Base-by-base conservation (phyloP, 2,888 invertebrate species). In the Acleris emargana region DNA sequence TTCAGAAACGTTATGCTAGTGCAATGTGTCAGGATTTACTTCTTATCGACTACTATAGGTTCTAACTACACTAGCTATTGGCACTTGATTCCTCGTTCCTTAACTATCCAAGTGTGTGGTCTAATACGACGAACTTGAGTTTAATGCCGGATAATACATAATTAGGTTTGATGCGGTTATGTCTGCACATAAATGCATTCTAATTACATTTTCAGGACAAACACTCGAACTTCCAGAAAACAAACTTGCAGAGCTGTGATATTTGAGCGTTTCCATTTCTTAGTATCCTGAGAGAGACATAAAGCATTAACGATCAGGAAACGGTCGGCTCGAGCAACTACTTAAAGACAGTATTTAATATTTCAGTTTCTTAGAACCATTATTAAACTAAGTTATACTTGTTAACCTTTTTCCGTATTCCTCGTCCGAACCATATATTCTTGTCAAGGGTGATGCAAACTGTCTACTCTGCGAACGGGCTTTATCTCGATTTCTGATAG, bases 221-320 rank as follows among this genome's bases (percentile, higher is more conserved):
- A n/a, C 45, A 1, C 45, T 45, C 16, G 5, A 45, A 45, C 17
- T 45, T 45, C 45, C 7, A 16, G 16, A 17, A 45, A 45, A 64
- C 53, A 43, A 59, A 53, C 58, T 28, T 58, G 64, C 58, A 58
- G 43, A 58, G 32, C 64, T 38, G 45, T 18, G 17, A 52, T 51
- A 58, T 59, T 38, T 38, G 38, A 38, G 38, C 55, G 70, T 68
- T 70, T 68, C 69, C 79, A 79, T 80, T 73, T 72, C 68, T 81
- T 78, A 81, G 72, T 75, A 77, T 76, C 76, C 75, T 71, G 69
- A 76, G 76, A 70, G 77, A 77, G 79, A 82, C 80, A 78, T 86
- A 77, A 85, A 87, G 79, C 74, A 86, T 86, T 88, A 88, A 88
- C 72, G 81, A 81, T 45, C 45, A 79, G 84, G 76, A 73, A 79